Percentiles rank a stretch among this genome's conserved stretches.
Conservation (phyloP, 2,888 invertebrate species). For the Hyposoter didymator region DNA sequence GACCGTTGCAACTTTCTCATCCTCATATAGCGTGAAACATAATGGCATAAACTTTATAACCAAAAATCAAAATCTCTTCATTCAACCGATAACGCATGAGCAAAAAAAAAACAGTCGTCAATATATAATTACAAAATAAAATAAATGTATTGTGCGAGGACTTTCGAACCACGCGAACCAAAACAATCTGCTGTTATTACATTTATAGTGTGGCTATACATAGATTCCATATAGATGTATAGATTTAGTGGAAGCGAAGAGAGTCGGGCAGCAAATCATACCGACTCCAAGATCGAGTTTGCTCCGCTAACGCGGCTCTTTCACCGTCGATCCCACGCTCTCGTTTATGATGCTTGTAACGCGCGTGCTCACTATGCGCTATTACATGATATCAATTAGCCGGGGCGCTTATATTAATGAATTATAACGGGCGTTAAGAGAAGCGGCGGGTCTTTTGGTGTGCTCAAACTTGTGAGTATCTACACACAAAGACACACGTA, state of each 20-base stretch:
- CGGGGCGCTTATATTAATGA: constrained; percentile 72
- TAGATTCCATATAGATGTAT: not conserved
- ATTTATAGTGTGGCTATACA: not conserved
- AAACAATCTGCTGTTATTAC: not conserved
- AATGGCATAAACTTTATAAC: not conserved
- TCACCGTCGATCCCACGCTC: constrained; percentile 68
- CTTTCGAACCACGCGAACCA: not conserved
- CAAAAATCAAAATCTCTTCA: not conserved
- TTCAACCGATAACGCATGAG: not conserved
- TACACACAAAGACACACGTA: not conserved
- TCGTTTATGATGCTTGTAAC: constrained; percentile 69
- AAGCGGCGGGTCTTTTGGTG: constrained; percentile 64
- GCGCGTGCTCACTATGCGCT: constrained; percentile 63
- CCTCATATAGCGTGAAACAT: too few relatives aligned
- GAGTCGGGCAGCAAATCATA: constrained; percentile 58
- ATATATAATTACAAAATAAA: constrained; percentile 18
- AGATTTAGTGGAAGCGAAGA: constrained; percentile 30
- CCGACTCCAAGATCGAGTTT: constrained; percentile 49
- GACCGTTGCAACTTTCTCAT: not conserved
- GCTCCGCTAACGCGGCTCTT: constrained; percentile 61
- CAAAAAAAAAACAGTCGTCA: not conserved
- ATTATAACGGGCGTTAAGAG: constrained; percentile 71
- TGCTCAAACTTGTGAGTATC: constrained; percentile 49
- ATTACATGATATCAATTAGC: constrained; percentile 75
- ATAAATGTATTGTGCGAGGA: not conserved